phyloP scores from a whole-genome alignment of 2,888 invertebrate genomes.

The Andrena fulva region DNA sequence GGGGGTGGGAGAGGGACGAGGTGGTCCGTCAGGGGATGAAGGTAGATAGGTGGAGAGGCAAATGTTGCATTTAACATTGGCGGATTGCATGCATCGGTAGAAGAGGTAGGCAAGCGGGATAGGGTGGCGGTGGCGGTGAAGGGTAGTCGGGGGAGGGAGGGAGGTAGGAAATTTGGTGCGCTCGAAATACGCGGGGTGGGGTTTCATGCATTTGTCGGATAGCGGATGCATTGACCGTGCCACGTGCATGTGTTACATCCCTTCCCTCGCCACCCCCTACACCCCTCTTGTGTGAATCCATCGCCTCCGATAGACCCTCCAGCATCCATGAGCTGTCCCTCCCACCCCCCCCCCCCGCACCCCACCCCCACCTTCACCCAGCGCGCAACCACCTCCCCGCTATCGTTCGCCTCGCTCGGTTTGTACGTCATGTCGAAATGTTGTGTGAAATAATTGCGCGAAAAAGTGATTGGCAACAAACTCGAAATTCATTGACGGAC shows the following conservation, averaged over 20 bases:
- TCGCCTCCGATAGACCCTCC: constrained; percentile 69
- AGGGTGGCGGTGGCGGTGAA: neutral
- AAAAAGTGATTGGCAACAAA: constrained; percentile 83
- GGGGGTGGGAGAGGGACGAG: constrained; percentile 26
- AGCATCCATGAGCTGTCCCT: constrained; percentile 60
- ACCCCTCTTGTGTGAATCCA: constrained; percentile 62
- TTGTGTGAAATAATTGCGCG: constrained; percentile 83
- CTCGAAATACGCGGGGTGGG: constrained; percentile 66
- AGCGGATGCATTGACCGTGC: constrained; percentile 82
- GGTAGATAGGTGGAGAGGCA: constrained; percentile 67
- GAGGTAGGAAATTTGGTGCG: constrained; percentile 66
- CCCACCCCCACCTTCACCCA: neutral
- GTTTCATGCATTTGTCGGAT: constrained; percentile 82
- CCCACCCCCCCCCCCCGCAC: neutral
- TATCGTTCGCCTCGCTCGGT: constrained; percentile 62
- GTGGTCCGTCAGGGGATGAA: constrained; percentile 52
- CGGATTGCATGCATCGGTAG: constrained; percentile 74
- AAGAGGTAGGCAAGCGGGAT: constrained; percentile 35
- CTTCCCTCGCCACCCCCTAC: constrained; percentile 57
- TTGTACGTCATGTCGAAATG: constrained; percentile 83
- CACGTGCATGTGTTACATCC: constrained; percentile 84
- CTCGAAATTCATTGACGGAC: constrained; percentile 77
- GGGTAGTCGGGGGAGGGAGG: constrained; percentile 19
- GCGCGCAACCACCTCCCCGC: constrained; percentile 29
- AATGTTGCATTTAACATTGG: constrained; percentile 82